Evolutionary conservation across 1,140 invertebrate species (phyloP), one percentile per base, ranked within the genome.

Genomic region (Drosophila lacteicornis): DNA sequence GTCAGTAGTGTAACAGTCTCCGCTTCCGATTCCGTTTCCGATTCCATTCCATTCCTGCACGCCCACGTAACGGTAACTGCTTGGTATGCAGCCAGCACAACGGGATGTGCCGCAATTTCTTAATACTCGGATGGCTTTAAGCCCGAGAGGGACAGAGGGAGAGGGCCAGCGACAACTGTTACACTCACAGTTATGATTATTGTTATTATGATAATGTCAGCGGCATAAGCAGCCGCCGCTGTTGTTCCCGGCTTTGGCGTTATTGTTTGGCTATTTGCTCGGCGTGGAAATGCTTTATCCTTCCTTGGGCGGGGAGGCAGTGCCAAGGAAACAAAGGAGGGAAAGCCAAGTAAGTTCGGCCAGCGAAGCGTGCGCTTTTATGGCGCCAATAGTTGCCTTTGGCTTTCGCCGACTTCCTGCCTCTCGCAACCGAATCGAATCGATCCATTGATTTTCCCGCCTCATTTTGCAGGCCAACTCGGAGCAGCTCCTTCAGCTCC

Each of bases 141-240:
- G 25, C 45, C 12, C 13, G 5, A 30, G 11, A 17, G 40, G 13
- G 13, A 4, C 22, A 25, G 42, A 1, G 13, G 3, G 8, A 4
- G 36, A n/a, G 15, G 12, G 30, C 15, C 25, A 25, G 51, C 82
- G 56, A 76, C 79, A 77, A 85, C 76, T 75, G 79, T 86, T 91
- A 86, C 70, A 88, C 77, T 82, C 51, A 76, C 79, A 82, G 74
- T 88, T 88, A 88, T 88, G 80, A 84, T 88, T 88, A 88, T 88
- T 82, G 79, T 81, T 88, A 88, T 88, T 88, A 77, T 80, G 81
- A 77, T 87, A 78, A 87, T 86, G 82, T 68, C 76, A 87, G 80
- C 79, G 65, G 67, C 67, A 69, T 27, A 40, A 68, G 66, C 46
- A 74, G 56, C 40, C 17, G 62, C 59, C 61, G 81, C 40, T 66